Evolutionary conservation across 2,888 invertebrate genomes (phyloP), one percentile per base, ranked within the genome.

Genomic region (Pecten maximus): DNA sequence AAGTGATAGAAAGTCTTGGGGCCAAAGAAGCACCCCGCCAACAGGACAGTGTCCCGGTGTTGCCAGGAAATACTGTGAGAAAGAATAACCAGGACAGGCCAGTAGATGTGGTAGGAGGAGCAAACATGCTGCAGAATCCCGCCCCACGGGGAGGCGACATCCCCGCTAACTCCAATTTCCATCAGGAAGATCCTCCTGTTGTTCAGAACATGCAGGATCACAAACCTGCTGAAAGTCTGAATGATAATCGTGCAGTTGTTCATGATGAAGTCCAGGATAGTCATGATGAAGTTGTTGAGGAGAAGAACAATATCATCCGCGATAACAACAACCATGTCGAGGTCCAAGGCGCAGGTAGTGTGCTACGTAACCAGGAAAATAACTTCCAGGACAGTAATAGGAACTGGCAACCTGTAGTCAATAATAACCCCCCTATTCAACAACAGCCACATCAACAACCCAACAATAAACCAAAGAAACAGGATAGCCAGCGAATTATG

Each of bases 401-500:
- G 74, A 74, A 74, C 23, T 74, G 74, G 74, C 35, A 74, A 15
- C 74, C 74, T 74, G 74, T 54, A 23, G 19, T 74, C 19, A 74
- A 74, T 15, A 74, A 74, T 35, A 74, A 74, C 28, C 74, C 74
- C 10, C 74, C 74, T 6, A 35, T 74, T 8, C 74, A 74, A 6
- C 74, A 74, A 6, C 60, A 60, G 3, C 60, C 16, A 74, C 44
- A 12, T 44, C 74, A 74, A 35, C 74, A 74, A 74, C 8, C 23
- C 74, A 74, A 74, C 60, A 74, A 74, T 23, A n/a, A 44, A 12
- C 35, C 90, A 19, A 90, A 92, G 40, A 93, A 93, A 89, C 91
- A 92, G 54, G 94, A 93, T n/a, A 94, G 93, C 87, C 90, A 94
- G 54, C 92, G 93, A 40, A 94, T 94, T 28, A 92, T 94, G 19